phyloP scores from a whole-genome alignment of 2,113 vertebrate genomes.

The Nesoenas mayeri region DNA sequence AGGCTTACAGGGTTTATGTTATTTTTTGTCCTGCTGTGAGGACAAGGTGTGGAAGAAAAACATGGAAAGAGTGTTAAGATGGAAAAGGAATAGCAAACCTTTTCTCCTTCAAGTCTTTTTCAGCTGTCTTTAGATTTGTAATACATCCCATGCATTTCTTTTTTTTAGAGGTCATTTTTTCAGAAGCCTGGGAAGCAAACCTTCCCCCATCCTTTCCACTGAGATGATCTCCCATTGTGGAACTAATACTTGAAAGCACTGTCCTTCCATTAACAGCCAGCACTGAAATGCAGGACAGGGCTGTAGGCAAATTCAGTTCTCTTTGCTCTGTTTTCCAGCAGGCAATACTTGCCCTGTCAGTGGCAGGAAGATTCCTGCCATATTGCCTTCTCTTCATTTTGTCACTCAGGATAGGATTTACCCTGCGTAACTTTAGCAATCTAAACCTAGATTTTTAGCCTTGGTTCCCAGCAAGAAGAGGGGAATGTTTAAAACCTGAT shows the following conservation, averaged over 20 bases:
- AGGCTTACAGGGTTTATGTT: neutral
- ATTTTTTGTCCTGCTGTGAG: neutral
- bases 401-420: neutral
- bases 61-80: neutral
- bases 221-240: neutral
- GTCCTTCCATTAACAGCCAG: neutral
- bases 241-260: neutral
- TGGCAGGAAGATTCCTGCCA: neutral
- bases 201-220: neutral
- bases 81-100: neutral
- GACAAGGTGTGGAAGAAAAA: neutral
- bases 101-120: neutral
- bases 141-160: fast-evolving
- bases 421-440: neutral
- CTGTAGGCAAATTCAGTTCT: neutral
- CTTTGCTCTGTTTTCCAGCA: neutral
- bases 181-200: neutral
- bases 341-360: neutral
- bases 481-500: neutral
- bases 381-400: neutral
- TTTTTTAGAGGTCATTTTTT: neutral
- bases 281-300: neutral
- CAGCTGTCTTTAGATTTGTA: neutral
- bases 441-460: neutral
- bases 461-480: neutral